Evolutionary conservation across 1,140 invertebrate genomes (phyloP), one percentile per base, ranked within the genome.

Genomic region (Anagrus nilaparvatae): DNA sequence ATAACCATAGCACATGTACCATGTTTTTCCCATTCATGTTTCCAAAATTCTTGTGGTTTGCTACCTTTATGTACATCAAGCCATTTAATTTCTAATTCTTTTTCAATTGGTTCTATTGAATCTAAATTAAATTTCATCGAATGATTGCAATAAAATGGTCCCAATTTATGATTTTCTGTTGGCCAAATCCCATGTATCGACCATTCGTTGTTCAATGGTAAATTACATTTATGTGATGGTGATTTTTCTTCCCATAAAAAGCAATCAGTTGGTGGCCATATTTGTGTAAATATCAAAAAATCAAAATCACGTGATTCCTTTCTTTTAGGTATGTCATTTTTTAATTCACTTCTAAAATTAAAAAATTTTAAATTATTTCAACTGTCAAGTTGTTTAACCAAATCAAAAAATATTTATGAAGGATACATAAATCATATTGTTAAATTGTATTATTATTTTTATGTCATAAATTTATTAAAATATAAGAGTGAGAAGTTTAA

Each of bases 141-240:
- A 12, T 58, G 69, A 49, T 85, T 81, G 49, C 84, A 87, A 53
- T 73, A 85, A 5, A 54, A 55, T 2, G 84, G 84, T 0, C 81
- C 83, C 3, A 70, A 55, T n/a, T 70, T 74, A 5, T 77, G 72
- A 4, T 70, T 62, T 59, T 81, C 78, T 0, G 81, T 82, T 0
- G 86, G 86, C 87, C 87, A 90, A 13, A 88, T 67, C 9, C 86
- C 86, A 56, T 90, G 86, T 23, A 90, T 78, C 2, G 79, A 79
- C 85, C 85, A 89, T 33, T 78, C 70, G 9, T 70, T 59, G 24
- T 72, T 63, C 1, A 55, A 56, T 7, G 82, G 82, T 43, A 86
- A 60, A 2, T 58, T 55, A 51, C 85, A 89, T 9, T 64, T 69
- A 49, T 82, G 73, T 1, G 57, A 60, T 1, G 65, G 53, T 21